Evolutionary conservation across 2,113 vertebrate genomes (phyloP).

Genomic region (Psammodynastes pulverulentus): DNA sequence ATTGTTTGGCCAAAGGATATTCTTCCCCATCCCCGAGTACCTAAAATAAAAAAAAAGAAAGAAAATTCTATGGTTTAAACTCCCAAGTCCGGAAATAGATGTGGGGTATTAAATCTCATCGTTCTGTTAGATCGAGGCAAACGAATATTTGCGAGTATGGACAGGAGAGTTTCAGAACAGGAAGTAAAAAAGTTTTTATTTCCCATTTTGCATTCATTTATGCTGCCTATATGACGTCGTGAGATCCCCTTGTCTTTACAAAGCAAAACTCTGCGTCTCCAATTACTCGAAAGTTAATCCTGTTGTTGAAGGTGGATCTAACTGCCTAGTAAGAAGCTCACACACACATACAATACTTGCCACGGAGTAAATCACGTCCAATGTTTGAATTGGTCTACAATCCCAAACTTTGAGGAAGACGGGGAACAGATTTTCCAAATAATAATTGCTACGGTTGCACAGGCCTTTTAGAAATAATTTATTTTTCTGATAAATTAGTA

Average conservation of each 20-base stretch:
- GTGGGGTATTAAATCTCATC: neutral
- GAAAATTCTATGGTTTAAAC: neutral
- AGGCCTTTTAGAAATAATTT: neutral
- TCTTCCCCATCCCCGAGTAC: conserved; percentile 64
- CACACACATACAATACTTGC: neutral
- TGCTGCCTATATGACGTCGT: too few species aligned
- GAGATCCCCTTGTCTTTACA: neutral
- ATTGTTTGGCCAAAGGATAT: conserved; percentile 66
- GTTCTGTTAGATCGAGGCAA: neutral
- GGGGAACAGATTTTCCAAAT: neutral
- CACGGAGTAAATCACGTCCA: neutral
- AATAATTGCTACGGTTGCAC: neutral
- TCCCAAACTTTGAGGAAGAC: neutral
- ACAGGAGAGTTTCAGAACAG: too few species aligned
- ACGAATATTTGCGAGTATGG: neutral
- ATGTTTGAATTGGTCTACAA: neutral
- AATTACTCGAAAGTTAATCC: neutral
- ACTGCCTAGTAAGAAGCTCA: neutral
- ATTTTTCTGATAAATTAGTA: neutral
- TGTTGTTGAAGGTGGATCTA: neutral
- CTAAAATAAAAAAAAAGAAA: neutral
- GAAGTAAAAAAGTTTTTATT: neutral
- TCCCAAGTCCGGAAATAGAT: neutral
- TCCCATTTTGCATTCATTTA: neutral
- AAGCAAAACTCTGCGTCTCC: neutral